Evolutionary conservation across 2,797 vertebrate species (phyloP).

Genomic region (Rhinella marina): DNA sequence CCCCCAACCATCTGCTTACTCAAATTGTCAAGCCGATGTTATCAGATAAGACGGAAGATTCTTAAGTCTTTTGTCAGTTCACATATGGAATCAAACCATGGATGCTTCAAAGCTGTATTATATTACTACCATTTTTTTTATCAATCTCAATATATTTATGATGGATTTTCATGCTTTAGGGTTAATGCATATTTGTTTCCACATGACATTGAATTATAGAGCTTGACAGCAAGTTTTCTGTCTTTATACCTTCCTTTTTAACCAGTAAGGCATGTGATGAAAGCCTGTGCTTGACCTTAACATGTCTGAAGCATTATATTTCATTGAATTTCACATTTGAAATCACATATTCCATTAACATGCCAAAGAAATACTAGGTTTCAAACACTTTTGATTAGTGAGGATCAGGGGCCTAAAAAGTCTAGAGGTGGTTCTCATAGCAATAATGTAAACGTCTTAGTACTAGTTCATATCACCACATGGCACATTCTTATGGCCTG

Average conservation of each 20-base stretch:
- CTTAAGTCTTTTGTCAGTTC: constrained; percentile 26
- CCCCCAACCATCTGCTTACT: not conserved
- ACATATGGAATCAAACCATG: constrained; percentile 59
- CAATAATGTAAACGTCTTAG: not conserved
- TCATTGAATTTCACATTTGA: not conserved
- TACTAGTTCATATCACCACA: not conserved
- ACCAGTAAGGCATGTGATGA: constrained; percentile 13
- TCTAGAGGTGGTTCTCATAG: not conserved
- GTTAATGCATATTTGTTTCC: constrained; percentile 28
- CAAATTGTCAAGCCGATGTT: constrained; percentile 12
- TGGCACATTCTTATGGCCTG: not conserved
- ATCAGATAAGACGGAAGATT: constrained; percentile 2
- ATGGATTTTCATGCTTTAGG: constrained; percentile 32
- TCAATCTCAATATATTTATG: constrained; percentile 40
- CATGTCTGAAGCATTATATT: not conserved
- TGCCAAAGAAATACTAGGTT: not conserved
- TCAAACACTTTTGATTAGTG: not conserved
- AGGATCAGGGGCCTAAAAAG: not conserved
- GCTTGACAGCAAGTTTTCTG: not conserved
- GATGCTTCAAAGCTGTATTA: constrained; percentile 41
- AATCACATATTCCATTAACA: not conserved
- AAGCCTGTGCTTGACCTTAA: constrained; percentile 10
- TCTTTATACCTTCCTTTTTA: constrained; percentile 10
- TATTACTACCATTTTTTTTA: constrained; percentile 36
- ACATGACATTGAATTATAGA: not conserved